Evolutionary conservation across 2,888 invertebrate species (phyloP).

Genomic region (Adelphocoris suturalis): DNA sequence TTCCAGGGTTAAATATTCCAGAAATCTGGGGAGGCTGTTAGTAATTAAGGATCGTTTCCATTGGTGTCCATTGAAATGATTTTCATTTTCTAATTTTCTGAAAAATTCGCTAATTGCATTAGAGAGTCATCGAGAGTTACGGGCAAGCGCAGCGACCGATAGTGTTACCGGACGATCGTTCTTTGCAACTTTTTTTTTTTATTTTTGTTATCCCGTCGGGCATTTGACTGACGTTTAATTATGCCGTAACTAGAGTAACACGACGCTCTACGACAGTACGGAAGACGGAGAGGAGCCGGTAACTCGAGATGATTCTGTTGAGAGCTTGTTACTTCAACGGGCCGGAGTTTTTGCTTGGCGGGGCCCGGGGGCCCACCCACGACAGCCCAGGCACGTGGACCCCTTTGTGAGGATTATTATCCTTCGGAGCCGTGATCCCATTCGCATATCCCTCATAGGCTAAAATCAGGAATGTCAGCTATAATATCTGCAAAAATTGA

Average conservation of each 20-base stretch:
- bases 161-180: background rate
- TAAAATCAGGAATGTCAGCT: no score
- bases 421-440: background rate
- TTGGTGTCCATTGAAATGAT: no score
- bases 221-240: background rate
- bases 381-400: conserved; percentile 16
- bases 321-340: conserved; percentile 37
- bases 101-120: no score
- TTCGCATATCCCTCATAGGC: no score
- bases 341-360: background rate
- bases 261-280: background rate
- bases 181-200: background rate
- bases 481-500: no score
- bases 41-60: no score
- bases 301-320: background rate
- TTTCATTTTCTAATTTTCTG: no score
- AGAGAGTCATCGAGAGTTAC: no score
- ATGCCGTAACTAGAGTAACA: conserved; percentile 1
- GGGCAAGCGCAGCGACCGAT: background rate
- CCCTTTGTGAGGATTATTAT: conserved; percentile 36
- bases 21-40: no score
- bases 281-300: background rate
- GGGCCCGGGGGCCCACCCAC: conserved; percentile 39
- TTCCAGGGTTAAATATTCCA: no score
- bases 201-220: background rate